A percentile compares a stretch with the other conserved stretches of the same genome.
Conservation (phyloP, 1,140 invertebrate genomes). For the Zaprionus capensis region DNA sequence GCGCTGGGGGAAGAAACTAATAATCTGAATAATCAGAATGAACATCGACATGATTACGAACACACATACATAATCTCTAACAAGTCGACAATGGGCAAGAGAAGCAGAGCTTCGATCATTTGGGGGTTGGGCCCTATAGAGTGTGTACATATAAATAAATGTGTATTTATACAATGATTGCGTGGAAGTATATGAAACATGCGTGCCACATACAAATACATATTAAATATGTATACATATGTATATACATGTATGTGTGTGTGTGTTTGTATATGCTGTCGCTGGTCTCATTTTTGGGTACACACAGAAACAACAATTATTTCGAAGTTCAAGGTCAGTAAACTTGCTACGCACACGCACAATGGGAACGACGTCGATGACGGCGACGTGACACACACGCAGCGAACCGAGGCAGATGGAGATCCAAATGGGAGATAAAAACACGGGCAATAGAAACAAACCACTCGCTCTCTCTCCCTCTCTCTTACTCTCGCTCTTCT, state of each 20-base stretch:
- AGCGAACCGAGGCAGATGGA: conserved; percentile 36
- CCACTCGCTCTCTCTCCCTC: background rate
- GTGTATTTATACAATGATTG: background rate
- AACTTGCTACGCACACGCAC: conserved; percentile 83
- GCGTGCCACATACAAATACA: conserved; percentile 25
- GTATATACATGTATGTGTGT: conserved; percentile 8
- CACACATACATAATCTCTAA: background rate
- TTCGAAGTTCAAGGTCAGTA: conserved; percentile 84
- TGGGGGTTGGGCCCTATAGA: background rate
- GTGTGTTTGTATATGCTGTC: conserved; percentile 8
- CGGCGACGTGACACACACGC: conserved; percentile 36
- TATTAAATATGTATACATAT: conserved; percentile 27
- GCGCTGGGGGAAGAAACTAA: background rate
- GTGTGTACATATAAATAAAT: conserved; percentile 11
- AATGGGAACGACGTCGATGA: conserved; percentile 50
- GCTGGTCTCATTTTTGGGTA: conserved; percentile 66
- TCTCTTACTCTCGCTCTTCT: too few species aligned
- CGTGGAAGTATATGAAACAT: conserved; percentile 18
- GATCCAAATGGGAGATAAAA: conserved; percentile 30
- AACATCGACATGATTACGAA: background rate
- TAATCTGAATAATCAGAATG: background rate
- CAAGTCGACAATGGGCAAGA: background rate
- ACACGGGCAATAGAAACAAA: conserved; percentile 15
- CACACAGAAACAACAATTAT: conserved; percentile 55
- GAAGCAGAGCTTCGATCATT: background rate